Base-by-base conservation (phyloP, 2,113 vertebrate genomes). In the Gnathonemus longibarbis region DNA sequence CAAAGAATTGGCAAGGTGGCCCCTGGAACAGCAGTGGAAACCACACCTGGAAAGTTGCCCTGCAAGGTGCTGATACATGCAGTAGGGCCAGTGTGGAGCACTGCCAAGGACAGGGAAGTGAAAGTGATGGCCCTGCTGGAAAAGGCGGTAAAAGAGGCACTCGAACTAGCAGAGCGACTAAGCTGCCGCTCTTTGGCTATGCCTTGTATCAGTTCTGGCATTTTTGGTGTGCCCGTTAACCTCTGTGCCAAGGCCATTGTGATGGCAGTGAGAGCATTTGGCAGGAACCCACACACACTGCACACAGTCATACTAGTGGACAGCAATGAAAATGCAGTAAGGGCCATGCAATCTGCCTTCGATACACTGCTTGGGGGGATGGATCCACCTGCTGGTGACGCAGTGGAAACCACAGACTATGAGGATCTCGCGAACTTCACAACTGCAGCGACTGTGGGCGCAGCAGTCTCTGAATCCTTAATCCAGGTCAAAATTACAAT, bases 21-120 rank as follows among this genome's bases (percentile, higher is more conserved):
- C 5, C 77, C 88, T 5, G 94, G 95, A 1, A 21, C 90, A 0
- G 93, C 91, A 15, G 94, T 87, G 4, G 5, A 91, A 77, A 94
- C 94, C 17, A 90, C 90, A 1, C 92, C 93, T 0, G 94, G 95
- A 4, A 90, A 90, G 24, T n/a, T 95, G 7, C 90, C 91, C 0
- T 95, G 94, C 52, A 93, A 93, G 90, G 89, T 31, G 42, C 91
- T 95, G 19, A 83, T 95, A 13, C 95, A 95, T 88, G 94, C 91
- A 13, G 93, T 95, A 83, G 94, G 95, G 13, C 94, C 95, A 17
- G 42, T 89, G 6, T 77, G 84, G 90, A 90, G 91, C 45, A 52
- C 56, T 10, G 31, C 6, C 8, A 89, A 90, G 10, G 92, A 92
- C 3, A 85, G 2, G 19, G 94, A 93, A 27, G 19, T 2, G 31